A percentile compares a stretch with the other conserved stretches of the same genome.
phyloP scores from a whole-genome alignment of 2,888 invertebrate species.

The Pimpla rufipes region DNA sequence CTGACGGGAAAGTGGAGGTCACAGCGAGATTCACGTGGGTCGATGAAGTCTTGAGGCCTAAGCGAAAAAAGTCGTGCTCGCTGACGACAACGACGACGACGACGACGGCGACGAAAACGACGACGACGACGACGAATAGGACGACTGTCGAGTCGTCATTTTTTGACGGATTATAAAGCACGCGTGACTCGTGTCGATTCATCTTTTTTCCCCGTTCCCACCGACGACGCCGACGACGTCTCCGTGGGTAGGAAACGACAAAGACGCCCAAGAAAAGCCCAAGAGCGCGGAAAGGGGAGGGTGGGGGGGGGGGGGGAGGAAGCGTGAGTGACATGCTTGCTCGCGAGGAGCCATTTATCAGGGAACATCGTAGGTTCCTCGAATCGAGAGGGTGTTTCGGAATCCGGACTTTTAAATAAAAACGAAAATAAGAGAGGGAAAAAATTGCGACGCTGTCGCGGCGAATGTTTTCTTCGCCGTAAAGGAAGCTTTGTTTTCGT shows the following conservation, averaged over 20 bases:
- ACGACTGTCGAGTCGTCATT: constrained; percentile 72
- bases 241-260: constrained; percentile 39
- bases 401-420: constrained; percentile 43
- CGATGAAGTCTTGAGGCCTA: constrained; percentile 37
- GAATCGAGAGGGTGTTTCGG: constrained; percentile 64
- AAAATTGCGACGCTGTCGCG: constrained; percentile 20
- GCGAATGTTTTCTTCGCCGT: background rate
- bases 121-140: constrained; percentile 58
- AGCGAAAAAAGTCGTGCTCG: constrained; percentile 48
- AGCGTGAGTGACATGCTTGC: constrained; percentile 39
- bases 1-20: constrained; percentile 38
- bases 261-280: constrained; percentile 23
- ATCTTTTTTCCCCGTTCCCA: constrained; percentile 70
- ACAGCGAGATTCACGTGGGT: constrained; percentile 28
- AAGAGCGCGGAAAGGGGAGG: background rate
- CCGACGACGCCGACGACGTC: constrained; percentile 56
- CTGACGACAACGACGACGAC: constrained; percentile 45
- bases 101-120: constrained; percentile 31
- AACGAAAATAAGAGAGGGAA: constrained; percentile 25
- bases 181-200: constrained; percentile 77
- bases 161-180: constrained; percentile 75
- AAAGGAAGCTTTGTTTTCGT: constrained; percentile 24
- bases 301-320: background rate
- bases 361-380: constrained; percentile 62
- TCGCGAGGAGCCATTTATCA: constrained; percentile 75